These are phyloP conservation scores for Melanocharis versteri DNA, from an alignment of 2,113 vertebrate genomes.

Conservation along the genomic window DNA sequence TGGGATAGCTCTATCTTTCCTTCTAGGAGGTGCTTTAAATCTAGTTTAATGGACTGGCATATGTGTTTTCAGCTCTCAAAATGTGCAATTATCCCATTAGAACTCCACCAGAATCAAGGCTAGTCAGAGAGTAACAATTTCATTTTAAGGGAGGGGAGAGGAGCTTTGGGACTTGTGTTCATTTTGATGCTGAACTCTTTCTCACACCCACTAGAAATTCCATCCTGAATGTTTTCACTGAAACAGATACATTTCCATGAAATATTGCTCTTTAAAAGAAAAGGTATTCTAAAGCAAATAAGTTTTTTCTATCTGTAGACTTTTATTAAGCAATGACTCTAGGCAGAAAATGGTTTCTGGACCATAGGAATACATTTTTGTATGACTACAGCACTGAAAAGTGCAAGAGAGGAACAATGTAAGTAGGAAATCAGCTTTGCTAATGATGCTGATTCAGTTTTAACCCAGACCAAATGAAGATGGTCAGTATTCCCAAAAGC, in stretches of 20 bases:
- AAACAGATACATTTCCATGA: slow-evolving; percentile 13
- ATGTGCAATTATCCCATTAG: background rate
- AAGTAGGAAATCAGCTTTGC: background rate
- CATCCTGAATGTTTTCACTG: slow-evolving; percentile 2
- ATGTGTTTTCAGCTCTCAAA: background rate
- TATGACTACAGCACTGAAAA: background rate
- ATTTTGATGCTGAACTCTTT: slow-evolving; percentile 30
- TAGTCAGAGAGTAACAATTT: slow-evolving; percentile 28
- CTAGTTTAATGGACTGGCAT: background rate
- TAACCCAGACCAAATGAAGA: background rate
- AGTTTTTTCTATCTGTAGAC: background rate
- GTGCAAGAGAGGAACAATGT: background rate
- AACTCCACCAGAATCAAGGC: background rate
- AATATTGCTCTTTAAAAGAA: background rate
- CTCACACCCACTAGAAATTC: slow-evolving; percentile 31
- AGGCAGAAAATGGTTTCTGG: background rate
- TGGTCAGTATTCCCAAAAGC: background rate
- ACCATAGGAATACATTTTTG: background rate
- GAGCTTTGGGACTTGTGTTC: slow-evolving; percentile 34
- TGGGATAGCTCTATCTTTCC: background rate
- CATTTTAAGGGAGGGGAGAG: slow-evolving; percentile 1
- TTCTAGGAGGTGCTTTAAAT: background rate
- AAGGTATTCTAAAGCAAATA: background rate
- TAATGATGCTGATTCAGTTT: background rate
- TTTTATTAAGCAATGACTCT: background rate